Conservation (phyloP, 2,797 vertebrate species). For the Spondyliosoma cantharus region DNA sequence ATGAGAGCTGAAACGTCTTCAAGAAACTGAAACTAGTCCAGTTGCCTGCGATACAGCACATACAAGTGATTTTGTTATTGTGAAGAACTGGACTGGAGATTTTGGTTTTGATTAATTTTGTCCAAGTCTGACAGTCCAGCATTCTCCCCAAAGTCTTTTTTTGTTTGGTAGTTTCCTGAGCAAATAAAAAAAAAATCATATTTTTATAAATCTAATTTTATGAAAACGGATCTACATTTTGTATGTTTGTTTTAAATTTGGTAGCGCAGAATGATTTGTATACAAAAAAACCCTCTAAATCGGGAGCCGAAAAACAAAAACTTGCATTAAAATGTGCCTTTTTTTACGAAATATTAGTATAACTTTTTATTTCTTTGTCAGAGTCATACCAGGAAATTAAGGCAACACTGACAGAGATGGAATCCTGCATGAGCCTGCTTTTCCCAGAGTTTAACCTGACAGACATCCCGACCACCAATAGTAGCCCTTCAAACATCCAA, state of each 20-base stretch:
- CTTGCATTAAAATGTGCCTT: not conserved
- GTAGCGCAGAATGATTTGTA: not conserved
- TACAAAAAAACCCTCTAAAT: not conserved
- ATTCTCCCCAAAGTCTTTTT: not conserved
- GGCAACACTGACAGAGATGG: conserved; percentile 88
- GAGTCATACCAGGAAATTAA: conserved; percentile 87
- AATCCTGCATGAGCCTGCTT: conserved; percentile 90
- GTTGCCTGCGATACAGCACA: no score
- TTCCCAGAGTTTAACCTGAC: conserved; percentile 82
- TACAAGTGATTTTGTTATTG: not conserved
- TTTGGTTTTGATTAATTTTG: not conserved
- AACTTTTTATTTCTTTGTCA: conserved; percentile 62
- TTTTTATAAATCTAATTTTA: no score
- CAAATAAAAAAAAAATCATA: not conserved
- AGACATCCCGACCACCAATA: not conserved
- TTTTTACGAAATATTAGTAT: not conserved
- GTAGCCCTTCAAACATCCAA: conserved; percentile 12
- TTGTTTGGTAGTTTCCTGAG: not conserved
- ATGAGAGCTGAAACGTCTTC: no score
- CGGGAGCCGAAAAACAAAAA: no score
- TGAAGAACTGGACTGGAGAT: not conserved
- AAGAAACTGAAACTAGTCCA: no score
- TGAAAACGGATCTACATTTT: no score
- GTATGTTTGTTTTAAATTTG: not conserved
- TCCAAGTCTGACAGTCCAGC: not conserved